Evolutionary conservation across 2,888 invertebrate genomes (phyloP).

Genomic region (Epinotia ramella): DNA sequence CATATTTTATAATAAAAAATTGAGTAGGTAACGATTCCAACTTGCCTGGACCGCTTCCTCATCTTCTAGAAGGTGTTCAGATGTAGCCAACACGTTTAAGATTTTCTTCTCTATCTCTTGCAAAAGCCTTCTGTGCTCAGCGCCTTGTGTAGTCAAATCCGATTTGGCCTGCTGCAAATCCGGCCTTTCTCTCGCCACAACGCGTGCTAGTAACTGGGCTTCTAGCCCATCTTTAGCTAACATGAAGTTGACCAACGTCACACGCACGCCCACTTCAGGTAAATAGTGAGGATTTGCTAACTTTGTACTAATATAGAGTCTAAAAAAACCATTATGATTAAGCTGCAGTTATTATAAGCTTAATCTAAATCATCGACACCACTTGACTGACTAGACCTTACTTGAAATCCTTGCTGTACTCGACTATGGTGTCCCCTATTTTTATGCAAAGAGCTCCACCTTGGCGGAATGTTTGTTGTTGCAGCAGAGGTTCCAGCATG

Average conservation of each 20-base stretch:
- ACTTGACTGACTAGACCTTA: slow-evolving; percentile 64
- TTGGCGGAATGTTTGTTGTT: slow-evolving; percentile 96
- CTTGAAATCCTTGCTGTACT: slow-evolving; percentile 94
- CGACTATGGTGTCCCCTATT: slow-evolving; percentile 95
- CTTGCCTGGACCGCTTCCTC: slow-evolving; percentile 92
- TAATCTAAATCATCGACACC: background rate
- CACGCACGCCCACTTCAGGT: slow-evolving; percentile 97
- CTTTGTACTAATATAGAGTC: slow-evolving; percentile 97
- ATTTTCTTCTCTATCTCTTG: slow-evolving; percentile 97
- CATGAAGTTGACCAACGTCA: slow-evolving; percentile 96
- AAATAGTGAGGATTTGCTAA: slow-evolving; percentile 96
- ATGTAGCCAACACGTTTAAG: slow-evolving; percentile 85
- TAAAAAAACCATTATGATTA: slow-evolving; percentile 57
- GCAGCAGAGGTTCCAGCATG: slow-evolving; percentile 94
- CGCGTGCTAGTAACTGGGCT: slow-evolving; percentile 95
- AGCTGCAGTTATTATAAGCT: too few species aligned
- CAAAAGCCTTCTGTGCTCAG: slow-evolving; percentile 91
- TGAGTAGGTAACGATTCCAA: background rate
- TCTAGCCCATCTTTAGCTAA: slow-evolving; percentile 94
- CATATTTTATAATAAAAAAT: background rate
- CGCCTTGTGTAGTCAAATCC: slow-evolving; percentile 94
- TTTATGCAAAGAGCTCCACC: slow-evolving; percentile 94
- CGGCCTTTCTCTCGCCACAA: slow-evolving; percentile 96
- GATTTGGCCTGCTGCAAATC: slow-evolving; percentile 96
- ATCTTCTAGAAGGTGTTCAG: slow-evolving; percentile 90